Evolutionary conservation across 2,797 vertebrate genomes (phyloP).

Genomic region (Tokudaia muenninki): DNA sequence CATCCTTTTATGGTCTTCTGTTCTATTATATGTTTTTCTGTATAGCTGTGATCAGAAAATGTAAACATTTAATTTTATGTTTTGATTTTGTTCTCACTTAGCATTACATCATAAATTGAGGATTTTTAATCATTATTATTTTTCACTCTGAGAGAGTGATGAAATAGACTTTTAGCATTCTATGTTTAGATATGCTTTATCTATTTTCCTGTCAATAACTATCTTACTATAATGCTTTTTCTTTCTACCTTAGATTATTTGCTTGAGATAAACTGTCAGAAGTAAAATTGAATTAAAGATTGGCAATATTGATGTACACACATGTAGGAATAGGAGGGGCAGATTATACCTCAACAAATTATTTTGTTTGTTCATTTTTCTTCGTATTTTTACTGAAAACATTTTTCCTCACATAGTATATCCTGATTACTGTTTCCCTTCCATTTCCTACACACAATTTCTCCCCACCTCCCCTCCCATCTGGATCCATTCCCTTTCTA

Average conservation of each 20-base stretch:
- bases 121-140: constrained; percentile 32
- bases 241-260: constrained; percentile 22
- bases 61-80: not conserved
- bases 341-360: not conserved
- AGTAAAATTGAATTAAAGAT: constrained; percentile 17
- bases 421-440: not conserved
- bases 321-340: fast-evolving
- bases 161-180: not conserved
- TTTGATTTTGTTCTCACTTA: not conserved
- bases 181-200: constrained; percentile 15
- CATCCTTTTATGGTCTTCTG: not conserved
- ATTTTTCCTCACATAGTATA: not conserved
- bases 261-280: constrained; percentile 27
- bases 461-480: not conserved
- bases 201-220: not conserved
- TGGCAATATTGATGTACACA: not conserved
- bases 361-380: not conserved
- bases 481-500: not conserved
- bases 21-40: not conserved
- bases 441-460: too few relatives aligned
- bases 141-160: not conserved
- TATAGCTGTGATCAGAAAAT: not conserved
- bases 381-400: not conserved
- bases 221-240: not conserved
- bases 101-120: constrained; percentile 8